phyloP scores from a whole-genome alignment of 2,113 vertebrate genomes.

The Laticauda laticaudata region DNA sequence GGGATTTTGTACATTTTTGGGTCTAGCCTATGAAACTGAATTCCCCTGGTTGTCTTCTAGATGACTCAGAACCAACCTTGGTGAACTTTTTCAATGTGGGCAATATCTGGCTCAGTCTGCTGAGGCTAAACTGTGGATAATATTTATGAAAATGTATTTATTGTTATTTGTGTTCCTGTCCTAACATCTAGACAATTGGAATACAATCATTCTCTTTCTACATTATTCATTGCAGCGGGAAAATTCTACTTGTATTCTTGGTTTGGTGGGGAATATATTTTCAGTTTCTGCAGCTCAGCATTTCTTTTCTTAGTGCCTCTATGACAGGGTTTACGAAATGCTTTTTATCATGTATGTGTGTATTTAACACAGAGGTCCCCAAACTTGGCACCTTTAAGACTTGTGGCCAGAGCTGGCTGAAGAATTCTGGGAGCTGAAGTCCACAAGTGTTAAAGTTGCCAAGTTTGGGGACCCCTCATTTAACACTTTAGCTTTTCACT shows the following conservation, averaged over 20 bases:
- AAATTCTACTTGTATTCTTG: neutral
- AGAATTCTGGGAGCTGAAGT: no score
- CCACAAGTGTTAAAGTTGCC: no score
- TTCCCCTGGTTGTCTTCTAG: neutral
- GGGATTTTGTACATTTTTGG: neutral
- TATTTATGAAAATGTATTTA: neutral
- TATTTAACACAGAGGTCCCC: no score
- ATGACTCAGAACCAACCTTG: neutral
- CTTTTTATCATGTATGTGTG: neutral
- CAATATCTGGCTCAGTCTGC: neutral
- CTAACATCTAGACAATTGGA: neutral
- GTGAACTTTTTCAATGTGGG: neutral
- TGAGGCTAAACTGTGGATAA: neutral
- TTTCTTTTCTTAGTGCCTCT: neutral
- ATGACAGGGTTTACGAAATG: neutral
- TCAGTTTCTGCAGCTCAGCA: neutral
- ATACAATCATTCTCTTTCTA: neutral
- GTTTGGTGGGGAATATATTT: neutral
- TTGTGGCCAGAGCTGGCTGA: no score
- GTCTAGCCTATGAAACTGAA: neutral
- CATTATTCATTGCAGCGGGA: neutral
- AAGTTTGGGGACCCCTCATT: neutral
- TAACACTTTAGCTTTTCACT: neutral
- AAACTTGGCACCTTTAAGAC: no score
- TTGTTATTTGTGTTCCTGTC: neutral